A percentile compares a stretch with the other conserved stretches of the same genome.
Conservation (phyloP, 2,113 vertebrate genomes). For the Ornithorhynchus anatinus region DNA sequence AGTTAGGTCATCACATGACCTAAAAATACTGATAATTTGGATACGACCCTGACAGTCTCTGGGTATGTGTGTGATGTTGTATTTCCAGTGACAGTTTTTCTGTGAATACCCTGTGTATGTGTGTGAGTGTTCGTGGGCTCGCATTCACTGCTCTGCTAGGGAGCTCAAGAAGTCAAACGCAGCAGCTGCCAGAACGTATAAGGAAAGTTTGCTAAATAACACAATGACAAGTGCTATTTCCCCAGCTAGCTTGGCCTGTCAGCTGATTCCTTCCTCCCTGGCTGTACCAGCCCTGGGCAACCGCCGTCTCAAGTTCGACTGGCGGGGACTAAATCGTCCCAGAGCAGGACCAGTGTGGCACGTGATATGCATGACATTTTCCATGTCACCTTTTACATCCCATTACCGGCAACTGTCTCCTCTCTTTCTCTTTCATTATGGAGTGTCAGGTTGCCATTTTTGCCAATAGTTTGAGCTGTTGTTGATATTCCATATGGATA, state of each 20-base stretch:
- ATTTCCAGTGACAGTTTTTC: neutral
- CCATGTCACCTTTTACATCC: neutral
- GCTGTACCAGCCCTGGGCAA: neutral
- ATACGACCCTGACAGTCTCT: neutral
- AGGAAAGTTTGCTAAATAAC: neutral
- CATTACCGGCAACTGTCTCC: neutral
- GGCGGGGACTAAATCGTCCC: neutral
- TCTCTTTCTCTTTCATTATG: neutral
- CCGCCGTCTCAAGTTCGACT: neutral
- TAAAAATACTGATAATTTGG: neutral
- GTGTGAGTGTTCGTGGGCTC: neutral
- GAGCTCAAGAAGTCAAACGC: neutral
- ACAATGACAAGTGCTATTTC: neutral
- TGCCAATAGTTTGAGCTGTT: neutral
- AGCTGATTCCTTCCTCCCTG: neutral
- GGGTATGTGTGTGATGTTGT: neutral
- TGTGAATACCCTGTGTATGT: neutral
- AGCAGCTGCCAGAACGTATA: fast-evolving
- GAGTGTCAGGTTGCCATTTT: neutral
- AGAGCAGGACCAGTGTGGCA: neutral
- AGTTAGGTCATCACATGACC: neutral
- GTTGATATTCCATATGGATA: neutral
- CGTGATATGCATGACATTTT: neutral
- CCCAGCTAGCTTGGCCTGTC: neutral
- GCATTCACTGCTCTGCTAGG: neutral